Conservation (phyloP, 2,797 vertebrate species). For the Phoebastria nigripes region DNA sequence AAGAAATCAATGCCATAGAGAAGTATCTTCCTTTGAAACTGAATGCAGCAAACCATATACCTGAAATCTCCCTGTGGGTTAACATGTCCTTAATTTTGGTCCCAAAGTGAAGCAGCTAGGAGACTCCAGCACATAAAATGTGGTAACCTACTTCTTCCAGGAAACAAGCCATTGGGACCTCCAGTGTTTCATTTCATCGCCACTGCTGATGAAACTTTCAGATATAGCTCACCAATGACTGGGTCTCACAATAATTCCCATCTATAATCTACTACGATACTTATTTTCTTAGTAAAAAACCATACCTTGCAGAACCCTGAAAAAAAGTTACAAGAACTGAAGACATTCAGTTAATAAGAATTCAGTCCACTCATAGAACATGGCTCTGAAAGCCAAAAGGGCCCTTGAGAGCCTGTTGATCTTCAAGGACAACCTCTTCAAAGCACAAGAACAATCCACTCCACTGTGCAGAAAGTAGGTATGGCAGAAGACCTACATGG, state of each 20-base stretch:
- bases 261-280: rapidly evolving
- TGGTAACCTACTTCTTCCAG: background rate
- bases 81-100: background rate
- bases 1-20: background rate
- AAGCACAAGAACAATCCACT: background rate
- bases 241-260: background rate
- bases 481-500: background rate
- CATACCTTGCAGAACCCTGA: background rate
- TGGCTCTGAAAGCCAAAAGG: background rate
- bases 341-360: background rate
- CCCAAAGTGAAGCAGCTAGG: background rate
- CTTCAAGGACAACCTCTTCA: background rate
- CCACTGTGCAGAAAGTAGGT: background rate
- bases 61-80: background rate
- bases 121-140: background rate
- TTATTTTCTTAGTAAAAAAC: background rate
- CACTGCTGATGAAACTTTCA: background rate
- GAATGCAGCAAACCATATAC: background rate
- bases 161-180: background rate
- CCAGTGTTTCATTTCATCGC: background rate
- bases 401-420: background rate
- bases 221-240: background rate
- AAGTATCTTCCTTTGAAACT: background rate
- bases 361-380: background rate
- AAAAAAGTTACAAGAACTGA: background rate